Evolutionary conservation across 2,888 invertebrate species (phyloP).

Genomic region (Steinernema carpocapsae): DNA sequence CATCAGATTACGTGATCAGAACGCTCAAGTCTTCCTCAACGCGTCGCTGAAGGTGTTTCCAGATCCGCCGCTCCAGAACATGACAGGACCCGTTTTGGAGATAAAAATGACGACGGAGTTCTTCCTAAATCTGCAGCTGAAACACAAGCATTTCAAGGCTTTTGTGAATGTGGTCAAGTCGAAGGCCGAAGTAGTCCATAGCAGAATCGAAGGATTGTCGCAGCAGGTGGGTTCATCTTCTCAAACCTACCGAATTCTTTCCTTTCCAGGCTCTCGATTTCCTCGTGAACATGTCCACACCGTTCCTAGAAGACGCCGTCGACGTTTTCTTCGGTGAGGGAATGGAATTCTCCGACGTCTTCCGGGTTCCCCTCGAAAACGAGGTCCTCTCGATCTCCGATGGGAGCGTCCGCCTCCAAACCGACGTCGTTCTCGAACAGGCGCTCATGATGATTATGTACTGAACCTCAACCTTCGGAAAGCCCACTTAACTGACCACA

Average conservation of each 20-base stretch:
- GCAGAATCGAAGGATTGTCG: constrained; percentile 59
- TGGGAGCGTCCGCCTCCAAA: constrained; percentile 20
- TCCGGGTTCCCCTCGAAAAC: constrained; percentile 41
- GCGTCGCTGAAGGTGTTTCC: constrained; percentile 55
- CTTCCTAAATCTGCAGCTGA: constrained; percentile 57
- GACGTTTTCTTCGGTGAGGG: constrained; percentile 60
- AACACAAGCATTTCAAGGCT: constrained; percentile 57
- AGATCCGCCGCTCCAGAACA: constrained; percentile 9
- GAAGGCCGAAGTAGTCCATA: constrained; percentile 56
- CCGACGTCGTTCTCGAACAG: constrained; percentile 22
- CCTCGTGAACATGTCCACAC: constrained; percentile 62
- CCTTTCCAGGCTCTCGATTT: constrained; percentile 63
- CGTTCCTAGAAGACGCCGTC: constrained; percentile 65
- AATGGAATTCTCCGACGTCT: constrained; percentile 44
- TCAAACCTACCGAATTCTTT: neutral
- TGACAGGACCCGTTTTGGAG: constrained; percentile 41
- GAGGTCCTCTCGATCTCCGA: constrained; percentile 36
- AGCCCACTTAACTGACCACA: too few relatives aligned
- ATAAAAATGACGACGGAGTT: constrained; percentile 59
- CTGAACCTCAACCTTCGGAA: neutral
- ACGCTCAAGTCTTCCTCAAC: constrained; percentile 58
- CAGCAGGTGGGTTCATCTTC: constrained; percentile 54
- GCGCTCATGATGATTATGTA: constrained; percentile 8
- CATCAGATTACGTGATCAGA: constrained; percentile 55
- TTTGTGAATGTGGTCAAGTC: constrained; percentile 62